Base-by-base conservation (phyloP, 2,888 invertebrate genomes). In the Plebejus anna region DNA sequence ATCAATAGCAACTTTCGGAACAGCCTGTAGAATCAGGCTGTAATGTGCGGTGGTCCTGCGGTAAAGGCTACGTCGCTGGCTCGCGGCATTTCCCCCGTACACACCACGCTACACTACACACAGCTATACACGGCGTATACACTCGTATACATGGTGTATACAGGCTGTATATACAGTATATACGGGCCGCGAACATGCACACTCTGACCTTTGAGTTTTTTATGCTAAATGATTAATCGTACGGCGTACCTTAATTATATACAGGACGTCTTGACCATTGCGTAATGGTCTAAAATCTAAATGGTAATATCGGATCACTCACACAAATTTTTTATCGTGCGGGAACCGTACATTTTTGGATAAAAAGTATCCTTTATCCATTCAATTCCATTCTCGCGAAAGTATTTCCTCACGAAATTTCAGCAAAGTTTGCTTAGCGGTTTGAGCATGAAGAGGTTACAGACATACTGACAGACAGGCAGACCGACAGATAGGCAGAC, bases 41-140 rank as follows among this genome's bases (percentile, higher is more conserved):
- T 66, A 75, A 47, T 66, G 66, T 76, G 70, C 76, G 57, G 70
- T 70, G 70, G 76, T 76, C 76, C 76, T 76, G 76, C 76, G 70
- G 76, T 70, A 76, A 76, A 76, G 76, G 76, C 76, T 76, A 76
- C 22, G 55, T 70, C 36, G 28, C 32, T n/a, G 70, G 75, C 61
- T 32, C 72, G 51, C 72, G 72, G 73, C 55, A 73, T 73, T 73
- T 73, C 73, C 73, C 47, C 42, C 42, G 11, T 71, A 11, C 71
- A 71, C 16, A 1, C 2, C 55, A 16, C 51, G 13, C 51, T 11
- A 11, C 51, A 51, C 55, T 55, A 16, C 4, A 55, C 55, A 55
- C 55, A 55, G 13, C 51, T 51, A 11, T 16, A 51, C 55, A 55
- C 55, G 16, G 4, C 3, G 16, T 16, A 55, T 16, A 55, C 55